Conservation (phyloP, 1,140 invertebrate genomes). For the Arctopsyche grandis region DNA sequence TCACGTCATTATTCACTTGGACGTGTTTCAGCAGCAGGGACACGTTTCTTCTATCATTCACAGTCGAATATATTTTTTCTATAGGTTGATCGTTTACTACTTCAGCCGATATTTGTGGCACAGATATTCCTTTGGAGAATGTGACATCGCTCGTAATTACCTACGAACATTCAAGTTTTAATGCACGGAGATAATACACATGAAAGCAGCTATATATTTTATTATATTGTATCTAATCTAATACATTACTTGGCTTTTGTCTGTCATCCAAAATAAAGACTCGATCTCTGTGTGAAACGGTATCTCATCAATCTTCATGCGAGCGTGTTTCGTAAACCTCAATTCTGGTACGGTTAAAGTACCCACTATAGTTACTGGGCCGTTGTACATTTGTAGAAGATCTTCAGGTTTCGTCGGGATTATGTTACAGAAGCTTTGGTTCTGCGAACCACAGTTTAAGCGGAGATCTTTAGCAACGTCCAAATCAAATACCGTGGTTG, state of each 20-base stretch:
- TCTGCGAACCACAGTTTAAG: constrained; percentile 45
- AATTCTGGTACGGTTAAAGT: constrained; percentile 44
- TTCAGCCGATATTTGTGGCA: constrained; percentile 44
- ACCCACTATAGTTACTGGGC: constrained; percentile 45
- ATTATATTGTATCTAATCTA: not conserved
- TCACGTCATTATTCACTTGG: constrained; percentile 40
- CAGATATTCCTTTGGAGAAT: constrained; percentile 45
- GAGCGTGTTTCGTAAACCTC: constrained; percentile 43
- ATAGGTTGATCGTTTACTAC: constrained; percentile 35
- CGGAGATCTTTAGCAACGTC: constrained; percentile 42
- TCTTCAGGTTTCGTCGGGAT: constrained; percentile 44
- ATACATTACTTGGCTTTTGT: constrained; percentile 46
- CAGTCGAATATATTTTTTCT: constrained; percentile 42
- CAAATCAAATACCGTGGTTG: constrained; percentile 44
- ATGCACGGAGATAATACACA: constrained; percentile 16
- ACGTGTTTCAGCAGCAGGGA: constrained; percentile 45
- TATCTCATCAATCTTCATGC: constrained; percentile 39
- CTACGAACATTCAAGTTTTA: constrained; percentile 8
- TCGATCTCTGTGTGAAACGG: constrained; percentile 47
- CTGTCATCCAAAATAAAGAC: constrained; percentile 48
- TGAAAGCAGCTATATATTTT: not conserved
- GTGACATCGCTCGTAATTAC: constrained; percentile 41
- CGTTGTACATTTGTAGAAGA: constrained; percentile 50
- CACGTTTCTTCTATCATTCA: constrained; percentile 38
- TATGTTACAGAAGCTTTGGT: constrained; percentile 47